Base-by-base conservation (phyloP, 2,888 invertebrate genomes). In the Polyploca ridens region DNA sequence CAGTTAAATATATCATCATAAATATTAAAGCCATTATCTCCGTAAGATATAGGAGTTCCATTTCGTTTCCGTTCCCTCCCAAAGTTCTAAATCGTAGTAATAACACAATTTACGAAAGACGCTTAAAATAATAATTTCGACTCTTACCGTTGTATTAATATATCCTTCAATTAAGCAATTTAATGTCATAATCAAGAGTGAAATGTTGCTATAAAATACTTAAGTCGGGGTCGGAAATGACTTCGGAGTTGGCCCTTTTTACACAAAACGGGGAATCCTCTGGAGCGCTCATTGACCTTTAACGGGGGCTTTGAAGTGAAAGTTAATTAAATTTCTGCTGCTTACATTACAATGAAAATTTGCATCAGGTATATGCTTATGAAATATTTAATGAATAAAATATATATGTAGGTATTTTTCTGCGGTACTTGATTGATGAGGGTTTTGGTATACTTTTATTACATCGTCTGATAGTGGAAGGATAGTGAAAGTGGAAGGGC, bases 271-370 rank as follows among this genome's bases (percentile, higher is more conserved):
- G 76, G 75, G 83, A 86, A 87, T 87, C 84, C 86, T 86, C 76
- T 67, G 65, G 73, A 81, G 79, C 76, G 75, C 83, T 82, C 83
- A 86, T 88, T 89, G 90, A 87, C 89, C 90, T 84, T 83, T 77
- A 82, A 82, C 81, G 77, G 78, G 8, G 72, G 83, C 87, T 90
- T 90, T 90, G 85, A 89, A 89, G 87, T 83, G 81, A 79, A 84
- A 85, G 85, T 90, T 91, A 91, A 91, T 91, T 91, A 90, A 91
- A 91, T 90, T 88, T 90, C 86, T 85, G 79, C 79, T 88, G 86
- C 83, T 87, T 86, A 88, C 79, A 89, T 89, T 87, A 90, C 83
- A 89, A 89, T 88, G 82, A 80, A 85, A 84, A 88, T 88, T 89
- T 84, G 84, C 84, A 86, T 87, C 79, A 78, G 77, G 76, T 82